Conservation (phyloP, 2,888 invertebrate species). For the Aphodius granarius region DNA sequence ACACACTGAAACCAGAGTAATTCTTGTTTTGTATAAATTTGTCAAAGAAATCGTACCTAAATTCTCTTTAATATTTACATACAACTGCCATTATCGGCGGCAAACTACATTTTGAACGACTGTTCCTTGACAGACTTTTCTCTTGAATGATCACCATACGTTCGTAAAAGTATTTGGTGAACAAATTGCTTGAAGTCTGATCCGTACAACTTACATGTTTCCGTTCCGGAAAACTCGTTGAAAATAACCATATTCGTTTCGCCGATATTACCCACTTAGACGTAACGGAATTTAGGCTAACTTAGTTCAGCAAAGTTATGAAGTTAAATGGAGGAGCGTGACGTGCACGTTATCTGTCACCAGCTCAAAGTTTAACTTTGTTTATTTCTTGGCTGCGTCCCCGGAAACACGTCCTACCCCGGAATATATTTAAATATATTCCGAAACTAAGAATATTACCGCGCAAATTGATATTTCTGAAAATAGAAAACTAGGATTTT, state of each 20-base stretch:
- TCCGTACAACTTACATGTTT: conserved; percentile 9
- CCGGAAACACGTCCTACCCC: neutral
- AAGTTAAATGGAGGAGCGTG: conserved; percentile 10
- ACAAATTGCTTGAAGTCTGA: conserved; percentile 1
- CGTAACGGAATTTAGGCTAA: conserved; percentile 12
- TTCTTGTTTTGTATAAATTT: no score
- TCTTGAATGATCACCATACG: neutral
- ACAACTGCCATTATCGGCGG: no score
- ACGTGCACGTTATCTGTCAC: conserved; percentile 1
- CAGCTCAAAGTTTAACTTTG: conserved; percentile 7
- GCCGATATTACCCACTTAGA: conserved; percentile 14
- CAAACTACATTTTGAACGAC: neutral
- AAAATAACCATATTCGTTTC: conserved; percentile 13
- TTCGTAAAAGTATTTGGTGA: neutral
- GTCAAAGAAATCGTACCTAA: no score
- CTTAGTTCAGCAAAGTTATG: conserved; percentile 11
- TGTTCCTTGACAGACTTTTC: neutral
- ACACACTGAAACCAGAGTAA: no score
- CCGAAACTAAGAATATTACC: neutral
- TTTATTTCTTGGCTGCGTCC: neutral
- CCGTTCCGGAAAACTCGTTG: neutral
- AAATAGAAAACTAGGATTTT: neutral
- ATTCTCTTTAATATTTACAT: no score
- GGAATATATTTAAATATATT: neutral
- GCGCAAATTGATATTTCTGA: neutral